Evolutionary conservation across 2,797 vertebrate species (phyloP), one percentile per base, ranked within the genome.

Genomic region (Takifugu rubripes): DNA sequence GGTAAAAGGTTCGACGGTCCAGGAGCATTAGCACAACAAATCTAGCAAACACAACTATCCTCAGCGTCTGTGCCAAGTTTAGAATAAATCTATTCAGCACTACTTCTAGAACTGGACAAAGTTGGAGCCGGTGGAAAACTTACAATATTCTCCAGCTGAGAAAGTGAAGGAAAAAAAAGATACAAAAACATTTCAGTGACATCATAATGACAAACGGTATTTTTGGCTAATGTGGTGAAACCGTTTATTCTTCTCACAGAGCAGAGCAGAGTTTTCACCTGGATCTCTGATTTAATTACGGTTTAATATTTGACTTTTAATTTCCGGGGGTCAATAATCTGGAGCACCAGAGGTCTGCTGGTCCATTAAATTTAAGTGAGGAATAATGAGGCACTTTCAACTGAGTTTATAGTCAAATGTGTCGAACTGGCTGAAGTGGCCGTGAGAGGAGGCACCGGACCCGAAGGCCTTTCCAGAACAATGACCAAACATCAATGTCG

Each of bases 91-190:
- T 40, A 40, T 46, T 9, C 16, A 5, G 17, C 9, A 21, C 44
- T 46, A 46, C 44, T 46, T 46, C 46, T 48, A 48, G 12, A 12
- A 27, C 56, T 64, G 52, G 33, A 66, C 15, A 56, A 36, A 73
- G 5, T 9, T 26, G n/a, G 31, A 21, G 42, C 75, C 17, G 21
- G 16, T 36, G 57, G 7, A 42, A 65, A 58, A 87, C 77, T 83
- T 86, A 84, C 80, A 69, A 78, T 75, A 80, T 73, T 81, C 76
- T 88, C 78, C 84, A 85, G 68, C 75, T 86, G 61, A 74, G 49
- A 11, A 33, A 54, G 72, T 52, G 16, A 46, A 17, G 17, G 17
- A 72, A 66, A 70, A 72, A 64, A 8, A 29, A 15, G 74, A 36
- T 75, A 12, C 73, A 50, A 66, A 52, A 9, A 25, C n/a, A 68